These are phyloP conservation scores for Microcebus jonahi DNA, from an alignment of 2,113 vertebrate species.

Conservation along the genomic window DNA sequence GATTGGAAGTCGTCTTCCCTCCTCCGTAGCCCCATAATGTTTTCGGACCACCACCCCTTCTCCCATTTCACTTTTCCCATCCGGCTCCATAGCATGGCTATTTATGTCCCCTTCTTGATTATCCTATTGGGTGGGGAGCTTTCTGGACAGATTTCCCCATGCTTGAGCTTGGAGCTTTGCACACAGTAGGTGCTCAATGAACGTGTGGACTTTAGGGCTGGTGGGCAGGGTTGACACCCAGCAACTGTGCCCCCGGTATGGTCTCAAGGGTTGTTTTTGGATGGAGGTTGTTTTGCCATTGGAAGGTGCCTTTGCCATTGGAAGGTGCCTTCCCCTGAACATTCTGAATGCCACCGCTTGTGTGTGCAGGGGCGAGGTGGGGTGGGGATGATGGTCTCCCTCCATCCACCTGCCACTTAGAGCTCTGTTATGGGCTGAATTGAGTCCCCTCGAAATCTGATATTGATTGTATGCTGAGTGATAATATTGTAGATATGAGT, in stretches of 20 bases:
- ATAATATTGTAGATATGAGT: neutral
- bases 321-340: neutral
- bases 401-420: neutral
- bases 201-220: neutral
- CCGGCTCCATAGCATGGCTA: neutral
- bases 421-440: neutral
- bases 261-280: neutral
- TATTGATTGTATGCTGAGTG: neutral
- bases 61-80: neutral
- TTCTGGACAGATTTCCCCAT: neutral
- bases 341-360: neutral
- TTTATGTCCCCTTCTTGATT: neutral
- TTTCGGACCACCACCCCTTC: neutral
- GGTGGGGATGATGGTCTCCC: neutral
- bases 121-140: neutral
- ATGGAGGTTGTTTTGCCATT: neutral
- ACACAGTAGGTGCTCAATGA: neutral
- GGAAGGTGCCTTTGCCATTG: neutral
- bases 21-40: fast-evolving
- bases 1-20: neutral
- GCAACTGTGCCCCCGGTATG: neutral
- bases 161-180: neutral
- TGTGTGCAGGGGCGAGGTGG: neutral
- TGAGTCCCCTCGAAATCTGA: neutral
- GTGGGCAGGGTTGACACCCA: neutral